Conservation (phyloP, 1,140 invertebrate genomes). For the Drepana arcuata region DNA sequence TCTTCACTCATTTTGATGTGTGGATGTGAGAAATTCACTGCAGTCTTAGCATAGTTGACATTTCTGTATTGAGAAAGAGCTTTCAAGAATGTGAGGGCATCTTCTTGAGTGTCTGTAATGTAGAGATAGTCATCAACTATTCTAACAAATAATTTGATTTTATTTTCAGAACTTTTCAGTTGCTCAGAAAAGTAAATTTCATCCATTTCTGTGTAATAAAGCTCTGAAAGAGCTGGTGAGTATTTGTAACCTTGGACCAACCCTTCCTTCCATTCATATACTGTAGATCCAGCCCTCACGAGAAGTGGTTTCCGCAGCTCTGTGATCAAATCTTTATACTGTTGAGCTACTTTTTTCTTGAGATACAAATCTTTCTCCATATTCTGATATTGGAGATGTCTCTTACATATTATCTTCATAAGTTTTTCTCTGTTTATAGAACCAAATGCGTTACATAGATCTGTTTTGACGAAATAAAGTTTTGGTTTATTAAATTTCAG, state of each 20-base stretch:
- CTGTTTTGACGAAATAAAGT: constrained; percentile 65
- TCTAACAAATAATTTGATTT: constrained; percentile 48
- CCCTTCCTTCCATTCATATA: constrained; percentile 61
- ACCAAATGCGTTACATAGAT: constrained; percentile 66
- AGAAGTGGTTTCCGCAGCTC: constrained; percentile 53
- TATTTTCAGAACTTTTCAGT: constrained; percentile 18
- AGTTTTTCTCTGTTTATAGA: constrained; percentile 49
- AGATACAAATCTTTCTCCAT: constrained; percentile 24
- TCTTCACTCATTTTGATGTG: constrained; percentile 31
- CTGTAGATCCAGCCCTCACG: constrained; percentile 51
- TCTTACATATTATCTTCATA: constrained; percentile 40
- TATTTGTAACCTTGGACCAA: constrained; percentile 66
- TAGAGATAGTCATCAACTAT: constrained; percentile 68
- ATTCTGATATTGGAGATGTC: constrained; percentile 35
- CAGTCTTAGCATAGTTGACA: constrained; percentile 59
- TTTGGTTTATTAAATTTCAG: constrained; percentile 39
- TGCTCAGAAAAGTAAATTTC: constrained; percentile 43
- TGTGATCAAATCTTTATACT: constrained; percentile 44
- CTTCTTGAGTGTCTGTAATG: constrained; percentile 50
- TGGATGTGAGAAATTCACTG: constrained; percentile 49
- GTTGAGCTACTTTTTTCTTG: constrained; percentile 41
- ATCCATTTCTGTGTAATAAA: constrained; percentile 60
- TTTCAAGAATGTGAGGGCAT: constrained; percentile 48
- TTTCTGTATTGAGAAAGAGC: constrained; percentile 51
- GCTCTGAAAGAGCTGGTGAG: constrained; percentile 63